A percentile compares a stretch with the other conserved stretches of the same genome.
These are phyloP conservation scores for Pogonocherus hispidulus DNA, from an alignment of 2,888 invertebrate species.

Conservation along the genomic window DNA sequence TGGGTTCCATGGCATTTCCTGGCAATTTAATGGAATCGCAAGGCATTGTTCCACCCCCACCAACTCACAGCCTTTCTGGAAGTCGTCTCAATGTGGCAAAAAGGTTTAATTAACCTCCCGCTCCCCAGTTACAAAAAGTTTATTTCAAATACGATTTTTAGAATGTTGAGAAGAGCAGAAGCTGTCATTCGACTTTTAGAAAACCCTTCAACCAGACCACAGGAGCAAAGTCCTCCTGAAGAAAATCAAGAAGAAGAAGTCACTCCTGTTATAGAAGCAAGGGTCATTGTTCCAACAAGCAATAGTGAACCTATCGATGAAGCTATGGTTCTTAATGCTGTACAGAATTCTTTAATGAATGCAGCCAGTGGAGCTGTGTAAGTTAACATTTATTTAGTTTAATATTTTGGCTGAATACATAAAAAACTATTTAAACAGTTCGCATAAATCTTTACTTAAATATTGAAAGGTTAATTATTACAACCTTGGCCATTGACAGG, in stretches of 20 bases:
- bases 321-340: slow-evolving; percentile 60
- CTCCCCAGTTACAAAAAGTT: neutral
- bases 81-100: slow-evolving; percentile 71
- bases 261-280: slow-evolving; percentile 67
- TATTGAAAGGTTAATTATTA: too few relatives aligned
- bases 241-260: slow-evolving; percentile 66
- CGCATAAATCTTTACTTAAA: too few relatives aligned
- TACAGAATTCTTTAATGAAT: slow-evolving; percentile 61
- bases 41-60: slow-evolving; percentile 69
- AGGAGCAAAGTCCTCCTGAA: slow-evolving; percentile 57
- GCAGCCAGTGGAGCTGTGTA: slow-evolving; percentile 51
- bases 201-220: slow-evolving; percentile 61
- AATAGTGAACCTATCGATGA: slow-evolving; percentile 61
- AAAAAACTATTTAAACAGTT: too few relatives aligned
- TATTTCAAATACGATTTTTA: slow-evolving; percentile 32
- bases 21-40: slow-evolving; percentile 68
- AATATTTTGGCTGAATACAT: neutral
- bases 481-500: too few relatives aligned
- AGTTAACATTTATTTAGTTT: slow-evolving; percentile 39
- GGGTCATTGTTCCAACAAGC: slow-evolving; percentile 64
- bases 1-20: slow-evolving; percentile 74
- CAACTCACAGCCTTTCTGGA: slow-evolving; percentile 70
- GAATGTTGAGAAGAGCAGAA: slow-evolving; percentile 70
- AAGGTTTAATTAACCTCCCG: slow-evolving; percentile 57
- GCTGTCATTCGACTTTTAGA: slow-evolving; percentile 69